Base-by-base conservation (phyloP, 2,888 invertebrate species). In the Tryphoninae sp. region DNA sequence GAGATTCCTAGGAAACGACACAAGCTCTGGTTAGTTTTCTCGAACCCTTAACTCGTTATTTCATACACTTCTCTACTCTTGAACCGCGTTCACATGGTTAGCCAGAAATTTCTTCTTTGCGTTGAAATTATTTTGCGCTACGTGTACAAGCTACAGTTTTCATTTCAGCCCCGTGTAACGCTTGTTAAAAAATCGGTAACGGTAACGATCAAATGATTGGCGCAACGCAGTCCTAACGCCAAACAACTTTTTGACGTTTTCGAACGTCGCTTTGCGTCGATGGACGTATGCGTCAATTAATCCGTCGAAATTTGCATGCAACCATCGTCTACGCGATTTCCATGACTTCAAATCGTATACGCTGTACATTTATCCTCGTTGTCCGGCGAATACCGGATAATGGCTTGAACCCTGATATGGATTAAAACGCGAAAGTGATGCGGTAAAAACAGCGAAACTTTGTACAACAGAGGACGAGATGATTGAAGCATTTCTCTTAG, bases 171-270 rank as follows among this genome's bases (percentile, higher is more conserved):
- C 64, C 40, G 55, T 23, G 64, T 22, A 49, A 45, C 23, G 49
- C 42, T 68, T 4, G 49, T 75, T 69, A 62, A 51, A 51, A 69
- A 77, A 77, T 77, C 33, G 23, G 62, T 69, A 64, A 26, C 77
- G 42, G 26, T 55, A 69, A 61, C 33, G 55, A 11, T 55, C 0
- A 11, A 62, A 55, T 11, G 51, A 64, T 16, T 68, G 33, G 68
- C 33, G 68, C 58, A 61, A 76, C 49, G 33, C 49, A 33, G 33
- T 33, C 11, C 51, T 26, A 68, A 59, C 61, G 51, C 61, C 59
- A 68, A 76, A 76, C 40, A 51, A 40, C 6, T 4, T 61, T 76
- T 51, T 61, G 33, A 22, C 55, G 75, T 68, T 53, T 51, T 51
- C 33, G 33, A 33, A 1, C 1, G 33, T 33, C 33, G 33, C 0